Conservation (phyloP, 2,888 invertebrate species). For the Latheticus oryzae region DNA sequence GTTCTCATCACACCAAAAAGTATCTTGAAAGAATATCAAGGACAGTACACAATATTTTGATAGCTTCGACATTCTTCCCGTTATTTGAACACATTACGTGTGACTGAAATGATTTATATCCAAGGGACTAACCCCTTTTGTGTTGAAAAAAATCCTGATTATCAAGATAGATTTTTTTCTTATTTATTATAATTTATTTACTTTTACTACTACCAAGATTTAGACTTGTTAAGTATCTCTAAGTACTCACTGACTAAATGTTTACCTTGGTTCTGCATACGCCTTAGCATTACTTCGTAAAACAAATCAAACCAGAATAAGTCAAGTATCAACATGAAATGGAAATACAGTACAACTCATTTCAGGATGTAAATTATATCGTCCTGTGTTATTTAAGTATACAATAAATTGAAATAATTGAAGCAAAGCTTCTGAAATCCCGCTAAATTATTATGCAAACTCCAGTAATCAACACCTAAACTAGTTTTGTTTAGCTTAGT, state of each 20-base stretch:
- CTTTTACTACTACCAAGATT: slow-evolving; percentile 20
- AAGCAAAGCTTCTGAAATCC: slow-evolving; percentile 21
- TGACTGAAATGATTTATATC: neutral
- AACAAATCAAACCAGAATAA: slow-evolving; percentile 35
- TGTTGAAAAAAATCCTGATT: too few species aligned
- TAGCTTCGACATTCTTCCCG: slow-evolving; percentile 3
- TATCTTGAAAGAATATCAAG: too few species aligned
- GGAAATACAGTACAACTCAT: slow-evolving; percentile 34
- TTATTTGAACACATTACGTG: slow-evolving; percentile 4
- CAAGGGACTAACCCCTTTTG: too few species aligned
- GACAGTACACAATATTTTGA: neutral
- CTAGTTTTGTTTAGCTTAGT: slow-evolving; percentile 14
- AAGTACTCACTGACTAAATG: slow-evolving; percentile 36
- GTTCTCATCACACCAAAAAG: too few species aligned
- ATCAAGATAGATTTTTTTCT: too few species aligned
- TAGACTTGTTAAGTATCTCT: slow-evolving; percentile 9
- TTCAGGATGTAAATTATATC: slow-evolving; percentile 27
- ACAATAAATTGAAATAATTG: slow-evolving; percentile 26
- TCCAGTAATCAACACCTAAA: slow-evolving; percentile 16
- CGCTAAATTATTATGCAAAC: slow-evolving; percentile 17
- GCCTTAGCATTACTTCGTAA: slow-evolving; percentile 13
- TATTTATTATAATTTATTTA: too few species aligned
- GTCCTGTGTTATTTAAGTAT: slow-evolving; percentile 22
- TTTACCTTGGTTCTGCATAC: slow-evolving; percentile 38
- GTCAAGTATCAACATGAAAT: slow-evolving; percentile 36